Evolutionary conservation across 2,113 vertebrate genomes (phyloP), one percentile per base, ranked within the genome.

Genomic region (Pelmatolapia mariae): DNA sequence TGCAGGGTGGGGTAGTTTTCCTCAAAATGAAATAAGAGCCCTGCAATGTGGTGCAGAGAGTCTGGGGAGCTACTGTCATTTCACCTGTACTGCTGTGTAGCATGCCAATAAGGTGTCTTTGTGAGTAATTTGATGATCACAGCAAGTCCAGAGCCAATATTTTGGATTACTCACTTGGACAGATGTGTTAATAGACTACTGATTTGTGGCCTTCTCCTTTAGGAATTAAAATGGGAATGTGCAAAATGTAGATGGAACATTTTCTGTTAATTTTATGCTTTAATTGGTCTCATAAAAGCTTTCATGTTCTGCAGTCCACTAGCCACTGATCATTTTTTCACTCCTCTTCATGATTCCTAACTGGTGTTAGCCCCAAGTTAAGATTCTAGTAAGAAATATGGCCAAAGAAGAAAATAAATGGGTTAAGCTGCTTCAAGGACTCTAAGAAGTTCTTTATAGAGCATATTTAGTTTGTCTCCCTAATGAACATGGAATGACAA

Each of bases 21-120:
- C 78, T 90, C 84, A 88, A 90, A 90, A 73, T 86, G 86, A 89
- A 90, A 89, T 81, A 68, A 81, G 57, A 26, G 57, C 4, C 53
- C 54, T 71, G 56, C 56, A 87, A 40, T 87, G 81, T 87, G 38
- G 31, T 80, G 83, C n/a, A 66, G 43, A 61, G 56, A n/a, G 82
- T 73, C 36, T 81, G 19, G 68, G 80, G 83, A 87, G 73, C 31
- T 52, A 18, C 79, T 85, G 66, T 87, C 63, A 84, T 86, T 87
- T 84, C 85, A 94, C 87, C 85, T 85, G 84, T 45, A 57, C 47
- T 40, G 40, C 79, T 85, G 79, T 26, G 73, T 19, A 10, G 87
- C 84, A 92, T 92, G 82, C 82, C 84, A 91, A 93, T 89, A 52
- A 85, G 86, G 19, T 26, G 45, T 38, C 80, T 83, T 13, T 38